Base-by-base conservation (phyloP, 2,888 invertebrate species). In the Philaethria dido region DNA sequence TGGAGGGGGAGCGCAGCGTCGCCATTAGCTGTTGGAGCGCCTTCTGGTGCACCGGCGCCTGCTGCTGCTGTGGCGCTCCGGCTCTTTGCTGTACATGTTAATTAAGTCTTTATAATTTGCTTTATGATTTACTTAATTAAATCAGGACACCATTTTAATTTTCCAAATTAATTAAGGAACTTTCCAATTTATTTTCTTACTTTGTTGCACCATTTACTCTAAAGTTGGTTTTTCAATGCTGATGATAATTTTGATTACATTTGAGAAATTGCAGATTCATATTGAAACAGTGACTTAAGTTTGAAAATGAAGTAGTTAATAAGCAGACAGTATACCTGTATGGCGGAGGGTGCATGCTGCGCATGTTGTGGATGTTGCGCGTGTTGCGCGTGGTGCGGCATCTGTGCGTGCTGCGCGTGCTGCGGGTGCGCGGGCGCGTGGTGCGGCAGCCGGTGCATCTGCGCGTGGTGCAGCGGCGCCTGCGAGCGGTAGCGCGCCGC, bases 1-100 rank as follows among this genome's bases (percentile, higher is more conserved):
- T 96, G 77, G 96, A 96, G 62, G 98, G 98, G 77, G 97, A 97
- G 77, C 97, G 95, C 62, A 99, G 93, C 69, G 98, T 98, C 78
- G 96, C 95, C 95, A 99, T 96, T 22, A 99, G 94, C 86, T 98
- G 96, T 77, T 97, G 96, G 64, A 97, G 88, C 70, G 96, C 96
- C 77, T 96, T 90, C 73, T 86, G 93, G 80, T 87, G 93, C 73
- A 92, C 87, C 68, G 85, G 90, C 33, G 88, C 91, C 80, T 66
- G 91, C 69, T 81, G 93, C 50, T 89, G 93, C 62, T 91, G 93
- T 54, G 84, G 69, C 47, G 69, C 83, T 36, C 79, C 82, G 42
- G 86, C 78, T 69, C 86, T 73, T 72, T 82, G 84, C 78, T 87
- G 18, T 45, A 25, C 13, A n/a, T n/a, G 22, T 50, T 36, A 20